Conservation (phyloP, 2,888 invertebrate genomes). For the Furcula furcula region DNA sequence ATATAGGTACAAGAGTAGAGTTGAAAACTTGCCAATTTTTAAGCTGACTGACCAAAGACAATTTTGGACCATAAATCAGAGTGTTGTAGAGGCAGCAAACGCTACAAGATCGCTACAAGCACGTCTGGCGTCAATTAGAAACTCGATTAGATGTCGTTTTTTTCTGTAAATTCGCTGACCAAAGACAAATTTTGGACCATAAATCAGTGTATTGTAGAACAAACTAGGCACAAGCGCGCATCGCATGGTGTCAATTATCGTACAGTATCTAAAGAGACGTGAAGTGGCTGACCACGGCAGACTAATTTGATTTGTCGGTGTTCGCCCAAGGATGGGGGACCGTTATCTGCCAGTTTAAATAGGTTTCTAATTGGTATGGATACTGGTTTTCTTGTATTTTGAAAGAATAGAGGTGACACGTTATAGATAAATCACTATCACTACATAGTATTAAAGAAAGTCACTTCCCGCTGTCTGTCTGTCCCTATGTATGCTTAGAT, state of each 20-base stretch:
- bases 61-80: not conserved
- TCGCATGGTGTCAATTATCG: slow-evolving; percentile 45
- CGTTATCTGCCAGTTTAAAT: slow-evolving; percentile 25
- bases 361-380: not conserved
- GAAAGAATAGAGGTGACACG: not conserved
- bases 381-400: not conserved
- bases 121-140: slow-evolving; percentile 11
- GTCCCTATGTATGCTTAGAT: too few species aligned
- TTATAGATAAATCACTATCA: too few species aligned
- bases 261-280: slow-evolving; percentile 44
- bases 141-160: too few species aligned
- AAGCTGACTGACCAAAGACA: not conserved
- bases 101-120: too few species aligned
- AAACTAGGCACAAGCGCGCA: too few species aligned
- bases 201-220: not conserved
- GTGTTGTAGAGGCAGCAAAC: too few species aligned
- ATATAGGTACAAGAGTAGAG: too few species aligned
- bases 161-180: not conserved
- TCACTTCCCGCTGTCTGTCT: too few species aligned
- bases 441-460: too few species aligned
- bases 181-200: not conserved
- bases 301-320: slow-evolving; percentile 64
- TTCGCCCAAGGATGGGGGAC: slow-evolving; percentile 42
- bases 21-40: too few species aligned
- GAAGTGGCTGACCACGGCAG: slow-evolving; percentile 53